A percentile compares a stretch with the other conserved stretches of the same genome.
Conservation (phyloP, 2,797 vertebrate genomes). For the Helicolenus hilgendorfi region DNA sequence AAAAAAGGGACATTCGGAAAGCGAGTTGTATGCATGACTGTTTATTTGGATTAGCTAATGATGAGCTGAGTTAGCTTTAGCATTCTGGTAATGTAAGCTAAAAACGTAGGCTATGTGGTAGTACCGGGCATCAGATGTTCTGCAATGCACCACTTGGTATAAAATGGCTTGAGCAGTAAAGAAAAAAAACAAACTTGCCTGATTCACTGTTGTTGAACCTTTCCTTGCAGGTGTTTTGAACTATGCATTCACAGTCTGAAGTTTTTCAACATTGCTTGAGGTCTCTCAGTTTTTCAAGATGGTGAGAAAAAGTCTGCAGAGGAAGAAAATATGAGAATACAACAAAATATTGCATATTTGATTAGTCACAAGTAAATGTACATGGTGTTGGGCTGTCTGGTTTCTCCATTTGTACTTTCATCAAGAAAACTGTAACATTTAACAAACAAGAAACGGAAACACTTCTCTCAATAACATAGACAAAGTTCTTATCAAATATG, state of each 20-base stretch:
- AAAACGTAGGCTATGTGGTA: not conserved
- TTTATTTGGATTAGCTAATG: not conserved
- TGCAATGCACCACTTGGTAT: slow-evolving; percentile 51
- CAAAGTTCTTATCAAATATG: not conserved
- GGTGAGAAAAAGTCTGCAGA: slow-evolving; percentile 30
- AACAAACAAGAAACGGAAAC: not conserved
- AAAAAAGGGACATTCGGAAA: no score
- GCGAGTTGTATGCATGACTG: not conserved
- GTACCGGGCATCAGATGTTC: slow-evolving; percentile 8
- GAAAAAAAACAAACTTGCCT: not conserved
- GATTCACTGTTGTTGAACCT: slow-evolving; percentile 18
- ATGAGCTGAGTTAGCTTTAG: not conserved
- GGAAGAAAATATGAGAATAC: not conserved
- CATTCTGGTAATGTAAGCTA: not conserved
- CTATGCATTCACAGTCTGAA: slow-evolving; percentile 10
- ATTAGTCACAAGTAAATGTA: slow-evolving; percentile 7
- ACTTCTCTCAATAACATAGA: not conserved
- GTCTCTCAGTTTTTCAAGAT: slow-evolving; percentile 43
- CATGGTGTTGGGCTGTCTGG: not conserved
- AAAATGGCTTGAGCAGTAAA: slow-evolving; percentile 9
- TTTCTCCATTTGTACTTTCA: not conserved
- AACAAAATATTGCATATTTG: not conserved
- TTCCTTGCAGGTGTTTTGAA: slow-evolving; percentile 47
- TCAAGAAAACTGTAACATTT: not conserved
- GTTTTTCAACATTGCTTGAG: slow-evolving; percentile 51